These are phyloP conservation scores for Setophaga kirtlandii DNA, from an alignment of 2,113 vertebrate genomes.

Conservation along the genomic window DNA sequence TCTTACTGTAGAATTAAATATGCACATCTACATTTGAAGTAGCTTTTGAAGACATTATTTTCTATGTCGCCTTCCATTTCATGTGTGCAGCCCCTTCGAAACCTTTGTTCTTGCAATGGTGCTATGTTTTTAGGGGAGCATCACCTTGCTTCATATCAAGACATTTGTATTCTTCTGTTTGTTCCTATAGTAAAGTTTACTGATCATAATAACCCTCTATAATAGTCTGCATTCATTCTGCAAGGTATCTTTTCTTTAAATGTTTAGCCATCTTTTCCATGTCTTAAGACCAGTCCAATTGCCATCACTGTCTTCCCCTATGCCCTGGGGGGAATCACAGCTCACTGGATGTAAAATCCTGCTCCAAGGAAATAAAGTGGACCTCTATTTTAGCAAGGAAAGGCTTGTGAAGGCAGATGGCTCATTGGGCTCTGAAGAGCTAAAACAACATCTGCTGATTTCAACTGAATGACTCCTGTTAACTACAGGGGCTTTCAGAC, in stretches of 20 bases:
- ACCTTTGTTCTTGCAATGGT: not conserved
- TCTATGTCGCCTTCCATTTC: not conserved
- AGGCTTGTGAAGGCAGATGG: not conserved
- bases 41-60: not conserved
- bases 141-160: not conserved
- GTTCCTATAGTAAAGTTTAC: not conserved
- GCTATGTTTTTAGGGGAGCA: not conserved
- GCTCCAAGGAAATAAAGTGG: not conserved
- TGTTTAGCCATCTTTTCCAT: not conserved
- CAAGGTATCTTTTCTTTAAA: not conserved
- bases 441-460: not conserved
- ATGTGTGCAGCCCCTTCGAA: not conserved
- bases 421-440: not conserved
- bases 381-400: not conserved
- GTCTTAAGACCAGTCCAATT: not conserved
- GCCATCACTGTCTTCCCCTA: not conserved
- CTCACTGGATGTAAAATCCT: not conserved
- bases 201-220: not conserved
- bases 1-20: not conserved
- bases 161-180: not conserved
- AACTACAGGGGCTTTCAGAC: not conserved
- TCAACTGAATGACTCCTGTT: not conserved
- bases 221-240: not conserved
- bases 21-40: not conserved
- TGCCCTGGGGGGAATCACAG: not conserved